phyloP scores from a whole-genome alignment of 2,113 vertebrate genomes.

The Progne subis region DNA sequence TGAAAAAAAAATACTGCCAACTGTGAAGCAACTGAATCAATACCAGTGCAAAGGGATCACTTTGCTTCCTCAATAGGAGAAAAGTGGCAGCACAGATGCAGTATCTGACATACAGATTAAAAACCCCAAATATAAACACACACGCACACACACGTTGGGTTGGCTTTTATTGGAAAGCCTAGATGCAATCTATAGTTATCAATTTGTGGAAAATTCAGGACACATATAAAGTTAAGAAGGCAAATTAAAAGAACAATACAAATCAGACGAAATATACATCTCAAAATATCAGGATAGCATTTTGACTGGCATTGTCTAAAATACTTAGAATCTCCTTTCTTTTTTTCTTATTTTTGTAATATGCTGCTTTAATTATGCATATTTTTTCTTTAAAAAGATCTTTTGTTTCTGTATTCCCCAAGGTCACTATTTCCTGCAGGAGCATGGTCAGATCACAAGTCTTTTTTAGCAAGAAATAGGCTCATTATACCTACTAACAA shows the following conservation, averaged over 20 bases:
- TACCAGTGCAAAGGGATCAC: not conserved
- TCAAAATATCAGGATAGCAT: slow-evolving; percentile 84
- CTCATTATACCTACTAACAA: slow-evolving; percentile 77
- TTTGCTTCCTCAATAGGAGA: not conserved
- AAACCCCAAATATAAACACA: slow-evolving; percentile 63
- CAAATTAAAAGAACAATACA: slow-evolving; percentile 85
- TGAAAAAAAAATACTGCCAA: not conserved
- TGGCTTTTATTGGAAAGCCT: slow-evolving; percentile 86
- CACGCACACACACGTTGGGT: slow-evolving; percentile 72
- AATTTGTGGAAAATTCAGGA: slow-evolving; percentile 85
- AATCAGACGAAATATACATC: slow-evolving; percentile 86
- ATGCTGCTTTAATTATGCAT: slow-evolving; percentile 73
- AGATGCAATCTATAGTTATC: slow-evolving; percentile 84
- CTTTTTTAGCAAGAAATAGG: slow-evolving; percentile 80
- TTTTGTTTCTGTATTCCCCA: slow-evolving; percentile 77
- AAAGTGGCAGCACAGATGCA: not conserved
- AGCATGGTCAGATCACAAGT: slow-evolving; percentile 76
- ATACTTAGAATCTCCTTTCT: slow-evolving; percentile 75
- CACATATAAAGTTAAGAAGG: slow-evolving; percentile 85
- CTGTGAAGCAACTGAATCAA: slow-evolving; percentile 20
- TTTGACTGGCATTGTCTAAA: slow-evolving; percentile 82
- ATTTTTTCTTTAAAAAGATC: slow-evolving; percentile 73
- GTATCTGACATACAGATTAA: slow-evolving; percentile 8
- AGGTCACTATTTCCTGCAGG: slow-evolving; percentile 80
- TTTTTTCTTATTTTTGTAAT: slow-evolving; percentile 57